These are phyloP conservation scores for Acromyrmex charruanus DNA, from an alignment of 1,140 invertebrate genomes.

Conservation along the genomic window DNA sequence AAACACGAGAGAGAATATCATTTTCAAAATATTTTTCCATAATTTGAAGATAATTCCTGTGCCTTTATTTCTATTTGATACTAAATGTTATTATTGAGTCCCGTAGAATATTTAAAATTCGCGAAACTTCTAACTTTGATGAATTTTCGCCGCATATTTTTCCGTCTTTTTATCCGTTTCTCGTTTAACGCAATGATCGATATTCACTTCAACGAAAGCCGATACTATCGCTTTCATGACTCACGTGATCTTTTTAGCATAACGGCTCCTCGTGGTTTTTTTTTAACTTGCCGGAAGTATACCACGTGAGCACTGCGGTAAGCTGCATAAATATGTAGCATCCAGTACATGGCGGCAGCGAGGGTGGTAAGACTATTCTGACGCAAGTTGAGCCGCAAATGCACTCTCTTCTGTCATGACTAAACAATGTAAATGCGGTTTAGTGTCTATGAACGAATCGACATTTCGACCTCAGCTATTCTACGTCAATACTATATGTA, in stretches of 20 bases:
- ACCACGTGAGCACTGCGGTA: neutral
- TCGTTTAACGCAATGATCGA: conserved; percentile 16
- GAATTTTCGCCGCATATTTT: neutral
- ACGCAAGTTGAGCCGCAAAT: conserved; percentile 48
- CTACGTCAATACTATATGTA: conserved; percentile 19
- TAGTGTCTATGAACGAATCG: conserved; percentile 39
- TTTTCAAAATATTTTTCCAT: neutral
- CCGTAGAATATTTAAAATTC: neutral
- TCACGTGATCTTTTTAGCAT: conserved; percentile 34
- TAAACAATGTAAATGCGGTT: conserved; percentile 51
- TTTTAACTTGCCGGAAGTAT: conserved; percentile 23
- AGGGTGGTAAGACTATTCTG: conserved; percentile 43
- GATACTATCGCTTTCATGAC: conserved; percentile 32
- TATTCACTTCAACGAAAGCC: conserved; percentile 23
- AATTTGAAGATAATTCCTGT: neutral
- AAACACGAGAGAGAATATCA: neutral
- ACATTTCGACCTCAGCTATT: conserved; percentile 33
- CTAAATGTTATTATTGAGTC: neutral
- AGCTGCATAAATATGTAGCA: conserved; percentile 37
- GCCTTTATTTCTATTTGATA: neutral
- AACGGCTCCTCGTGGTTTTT: neutral
- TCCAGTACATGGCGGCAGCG: neutral
- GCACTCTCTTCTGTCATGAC: conserved; percentile 47
- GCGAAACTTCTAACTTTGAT: neutral
- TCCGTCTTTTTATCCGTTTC: neutral